Conservation (phyloP, 2,888 invertebrate species). For the Luperina nickerlii region DNA sequence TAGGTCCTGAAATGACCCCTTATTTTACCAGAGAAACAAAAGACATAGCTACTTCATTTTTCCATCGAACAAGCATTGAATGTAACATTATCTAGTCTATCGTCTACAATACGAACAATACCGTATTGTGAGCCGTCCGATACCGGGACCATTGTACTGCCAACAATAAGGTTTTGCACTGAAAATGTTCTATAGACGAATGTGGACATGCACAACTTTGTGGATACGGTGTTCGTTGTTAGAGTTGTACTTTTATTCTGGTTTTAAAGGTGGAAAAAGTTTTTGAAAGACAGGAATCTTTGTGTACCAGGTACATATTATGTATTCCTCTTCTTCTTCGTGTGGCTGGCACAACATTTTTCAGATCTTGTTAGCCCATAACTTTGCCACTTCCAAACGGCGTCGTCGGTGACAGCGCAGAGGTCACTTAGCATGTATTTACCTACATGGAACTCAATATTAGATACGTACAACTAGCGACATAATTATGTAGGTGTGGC, state of each 20-base stretch:
- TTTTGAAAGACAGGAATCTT: not conserved
- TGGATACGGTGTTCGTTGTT: constrained; percentile 49
- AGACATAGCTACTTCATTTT: constrained; percentile 33
- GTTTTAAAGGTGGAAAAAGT: not conserved
- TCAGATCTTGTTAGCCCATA: too few relatives aligned
- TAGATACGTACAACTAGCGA: too few relatives aligned
- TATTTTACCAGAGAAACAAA: constrained; percentile 25
- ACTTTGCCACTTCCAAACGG: too few relatives aligned
- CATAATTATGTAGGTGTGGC: too few relatives aligned
- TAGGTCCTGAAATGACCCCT: not conserved
- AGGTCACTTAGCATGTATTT: too few relatives aligned
- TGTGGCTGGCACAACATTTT: too few relatives aligned
- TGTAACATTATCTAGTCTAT: constrained; percentile 58
- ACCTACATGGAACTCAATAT: too few relatives aligned
- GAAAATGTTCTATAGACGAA: constrained; percentile 59
- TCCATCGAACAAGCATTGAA: constrained; percentile 53
- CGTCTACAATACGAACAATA: constrained; percentile 63
- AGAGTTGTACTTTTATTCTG: constrained; percentile 15
- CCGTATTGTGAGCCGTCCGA: constrained; percentile 60
- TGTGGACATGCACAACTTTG: constrained; percentile 51
- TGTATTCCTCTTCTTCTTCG: too few relatives aligned
- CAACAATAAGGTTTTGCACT: constrained; percentile 67
- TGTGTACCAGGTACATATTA: not conserved
- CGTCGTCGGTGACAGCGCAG: too few relatives aligned
- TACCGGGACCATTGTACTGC: constrained; percentile 62